phyloP scores from a whole-genome alignment of 2,888 invertebrate species.

The Trimorus sp. region DNA sequence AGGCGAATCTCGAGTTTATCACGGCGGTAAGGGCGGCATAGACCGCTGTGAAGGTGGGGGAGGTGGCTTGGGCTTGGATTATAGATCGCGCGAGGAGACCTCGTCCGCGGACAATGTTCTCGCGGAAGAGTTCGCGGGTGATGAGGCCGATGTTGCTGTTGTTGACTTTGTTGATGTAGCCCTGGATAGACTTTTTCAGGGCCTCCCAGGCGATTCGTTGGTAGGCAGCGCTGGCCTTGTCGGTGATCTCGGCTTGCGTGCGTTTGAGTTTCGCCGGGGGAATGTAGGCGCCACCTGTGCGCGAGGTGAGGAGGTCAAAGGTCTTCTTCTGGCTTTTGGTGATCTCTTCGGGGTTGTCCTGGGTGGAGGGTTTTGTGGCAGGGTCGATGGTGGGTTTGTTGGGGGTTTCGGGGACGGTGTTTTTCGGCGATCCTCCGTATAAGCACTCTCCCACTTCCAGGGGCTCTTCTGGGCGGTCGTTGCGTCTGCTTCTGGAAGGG shows the following conservation, averaged over 20 bases:
- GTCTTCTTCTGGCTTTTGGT: slow-evolving; percentile 81
- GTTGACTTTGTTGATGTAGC: slow-evolving; percentile 98
- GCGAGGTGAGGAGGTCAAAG: slow-evolving; percentile 89
- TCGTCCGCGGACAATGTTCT: slow-evolving; percentile 97
- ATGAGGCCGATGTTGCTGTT: slow-evolving; percentile 96
- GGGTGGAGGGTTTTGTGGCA: background rate
- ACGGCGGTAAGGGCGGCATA: slow-evolving; percentile 98
- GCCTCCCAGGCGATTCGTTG: slow-evolving; percentile 99
- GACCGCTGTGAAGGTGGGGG: slow-evolving; percentile 98
- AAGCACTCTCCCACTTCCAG: slow-evolving; percentile 69
- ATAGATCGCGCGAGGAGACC: slow-evolving; percentile 96
- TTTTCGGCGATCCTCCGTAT: slow-evolving; percentile 66
- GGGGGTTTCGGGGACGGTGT: background rate
- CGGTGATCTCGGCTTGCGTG: slow-evolving; percentile 98
- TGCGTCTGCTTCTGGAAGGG: too few relatives aligned
- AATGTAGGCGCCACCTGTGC: slow-evolving; percentile 98
- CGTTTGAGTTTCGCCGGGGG: slow-evolving; percentile 97
- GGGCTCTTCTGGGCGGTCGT: slow-evolving; percentile 49
- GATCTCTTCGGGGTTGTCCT: slow-evolving; percentile 12
- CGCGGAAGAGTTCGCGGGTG: slow-evolving; percentile 93
- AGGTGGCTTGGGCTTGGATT: slow-evolving; percentile 98
- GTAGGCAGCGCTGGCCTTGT: slow-evolving; percentile 96
- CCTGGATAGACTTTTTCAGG: slow-evolving; percentile 98
- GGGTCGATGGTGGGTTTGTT: background rate
- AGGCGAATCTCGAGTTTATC: slow-evolving; percentile 98